These are phyloP conservation scores for Xestia sexstrigata DNA, from an alignment of 2,888 invertebrate genomes.

Conservation along the genomic window DNA sequence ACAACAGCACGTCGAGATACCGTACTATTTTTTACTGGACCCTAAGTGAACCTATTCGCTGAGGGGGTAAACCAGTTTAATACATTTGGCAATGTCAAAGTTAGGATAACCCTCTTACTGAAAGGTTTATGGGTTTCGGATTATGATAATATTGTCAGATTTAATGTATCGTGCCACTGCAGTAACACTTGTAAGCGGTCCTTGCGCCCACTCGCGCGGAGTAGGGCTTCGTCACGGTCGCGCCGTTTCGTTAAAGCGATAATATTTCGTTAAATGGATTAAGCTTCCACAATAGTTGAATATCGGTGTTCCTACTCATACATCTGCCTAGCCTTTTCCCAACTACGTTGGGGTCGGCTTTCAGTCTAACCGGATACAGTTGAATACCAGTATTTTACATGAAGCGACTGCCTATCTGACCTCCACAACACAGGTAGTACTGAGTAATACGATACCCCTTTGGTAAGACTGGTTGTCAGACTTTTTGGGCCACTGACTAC, in stretches of 20 bases:
- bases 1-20: neutral
- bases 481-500: too few relatives aligned
- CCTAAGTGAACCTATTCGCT: slow-evolving; percentile 9
- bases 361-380: too few relatives aligned
- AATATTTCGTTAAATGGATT: slow-evolving; percentile 86
- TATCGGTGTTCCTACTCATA: slow-evolving; percentile 24
- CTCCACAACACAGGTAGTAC: too few relatives aligned
- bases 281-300: slow-evolving; percentile 66
- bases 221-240: slow-evolving; percentile 78
- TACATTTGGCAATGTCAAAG: slow-evolving; percentile 24
- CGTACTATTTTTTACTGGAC: slow-evolving; percentile 1
- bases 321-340: too few relatives aligned
- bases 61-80: neutral
- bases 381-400: too few relatives aligned
- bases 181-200: slow-evolving; percentile 80
- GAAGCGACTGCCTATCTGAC: too few relatives aligned
- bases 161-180: slow-evolving; percentile 61
- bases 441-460: too few relatives aligned
- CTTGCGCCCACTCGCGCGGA: slow-evolving; percentile 67
- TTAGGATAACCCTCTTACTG: slow-evolving; percentile 36
- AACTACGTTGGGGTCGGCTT: too few relatives aligned
- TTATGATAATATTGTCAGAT: slow-evolving; percentile 70
- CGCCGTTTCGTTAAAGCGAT: slow-evolving; percentile 79
- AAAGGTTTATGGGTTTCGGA: slow-evolving; percentile 69
- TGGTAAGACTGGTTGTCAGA: too few relatives aligned